Conservation (phyloP, 2,797 vertebrate genomes). For the Rhinoraja longicauda region DNA sequence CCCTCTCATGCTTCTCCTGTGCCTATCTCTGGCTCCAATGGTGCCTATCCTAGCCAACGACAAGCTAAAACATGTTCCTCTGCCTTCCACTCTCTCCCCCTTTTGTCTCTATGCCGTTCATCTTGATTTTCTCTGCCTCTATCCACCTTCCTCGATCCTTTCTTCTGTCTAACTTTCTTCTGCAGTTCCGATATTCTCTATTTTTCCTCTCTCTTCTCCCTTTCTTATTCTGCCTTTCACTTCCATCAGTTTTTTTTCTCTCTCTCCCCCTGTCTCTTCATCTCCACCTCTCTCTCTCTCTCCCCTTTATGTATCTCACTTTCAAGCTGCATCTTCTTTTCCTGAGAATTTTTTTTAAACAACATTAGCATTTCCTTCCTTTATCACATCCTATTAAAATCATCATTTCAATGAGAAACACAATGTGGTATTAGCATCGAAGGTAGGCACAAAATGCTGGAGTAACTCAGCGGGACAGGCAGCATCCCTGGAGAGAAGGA, state of each 20-base stretch:
- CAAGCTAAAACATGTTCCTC: not conserved
- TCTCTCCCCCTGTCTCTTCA: not conserved
- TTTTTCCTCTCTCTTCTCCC: not conserved
- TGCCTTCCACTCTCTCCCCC: not conserved
- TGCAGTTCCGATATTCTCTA: not conserved
- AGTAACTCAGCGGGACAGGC: too few relatives aligned
- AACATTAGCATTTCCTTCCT: not conserved
- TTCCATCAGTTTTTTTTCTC: too few relatives aligned
- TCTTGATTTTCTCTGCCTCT: not conserved
- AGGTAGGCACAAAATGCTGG: too few relatives aligned
- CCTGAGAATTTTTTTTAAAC: not conserved
- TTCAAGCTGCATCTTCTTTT: not conserved
- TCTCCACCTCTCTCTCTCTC: not conserved
- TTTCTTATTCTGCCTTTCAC: not conserved
- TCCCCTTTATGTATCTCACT: not conserved
- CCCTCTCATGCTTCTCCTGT: not conserved
- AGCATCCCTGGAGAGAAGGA: too few relatives aligned
- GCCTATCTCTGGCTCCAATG: not conserved
- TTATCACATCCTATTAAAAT: not conserved
- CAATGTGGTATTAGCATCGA: too few relatives aligned
- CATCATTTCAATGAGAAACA: not conserved
- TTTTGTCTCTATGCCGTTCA: not conserved
- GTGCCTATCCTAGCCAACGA: too few relatives aligned
- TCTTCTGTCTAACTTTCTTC: not conserved
- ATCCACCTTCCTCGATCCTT: not conserved